Evolutionary conservation across 2,113 vertebrate species (phyloP).

Genomic region (Apteryx owenii): DNA sequence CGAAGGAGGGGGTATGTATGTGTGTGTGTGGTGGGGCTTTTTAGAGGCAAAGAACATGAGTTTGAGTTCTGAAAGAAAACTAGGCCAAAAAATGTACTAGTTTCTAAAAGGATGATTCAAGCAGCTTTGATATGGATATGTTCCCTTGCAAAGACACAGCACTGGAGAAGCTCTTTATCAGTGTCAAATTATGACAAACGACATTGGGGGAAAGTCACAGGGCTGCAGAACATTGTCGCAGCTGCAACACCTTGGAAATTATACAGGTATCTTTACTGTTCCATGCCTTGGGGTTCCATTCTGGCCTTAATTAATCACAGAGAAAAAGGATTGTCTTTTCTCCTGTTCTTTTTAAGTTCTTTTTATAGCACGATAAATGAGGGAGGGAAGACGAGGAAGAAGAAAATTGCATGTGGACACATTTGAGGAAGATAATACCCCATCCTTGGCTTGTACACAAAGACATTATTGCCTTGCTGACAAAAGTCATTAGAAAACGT

Average conservation of each 20-base stretch:
- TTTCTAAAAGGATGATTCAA: slow-evolving; percentile 60
- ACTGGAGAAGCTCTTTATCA: slow-evolving; percentile 77
- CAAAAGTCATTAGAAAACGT: accelerated
- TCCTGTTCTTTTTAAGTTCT: background rate
- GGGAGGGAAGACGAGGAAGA: background rate
- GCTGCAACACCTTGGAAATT: slow-evolving; percentile 75
- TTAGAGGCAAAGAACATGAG: background rate
- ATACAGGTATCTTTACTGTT: slow-evolving; percentile 71
- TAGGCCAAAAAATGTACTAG: slow-evolving; percentile 34
- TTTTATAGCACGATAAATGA: background rate
- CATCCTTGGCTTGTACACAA: accelerated
- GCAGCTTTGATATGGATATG: slow-evolving; percentile 71
- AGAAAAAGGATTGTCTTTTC: background rate
- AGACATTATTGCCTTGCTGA: background rate
- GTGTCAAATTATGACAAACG: slow-evolving; percentile 87
- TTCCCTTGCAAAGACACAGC: slow-evolving; percentile 68
- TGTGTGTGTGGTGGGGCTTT: background rate
- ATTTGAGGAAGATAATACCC: background rate
- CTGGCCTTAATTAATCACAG: slow-evolving; percentile 73
- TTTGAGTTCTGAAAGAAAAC: background rate
- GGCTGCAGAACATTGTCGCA: slow-evolving; percentile 59
- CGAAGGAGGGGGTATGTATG: background rate
- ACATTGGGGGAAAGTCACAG: slow-evolving; percentile 64
- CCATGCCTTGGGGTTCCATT: slow-evolving; percentile 36
- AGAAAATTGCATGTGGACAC: background rate